These are phyloP conservation scores for Alauda arvensis DNA, from an alignment of 2,797 vertebrate species.

Conservation along the genomic window DNA sequence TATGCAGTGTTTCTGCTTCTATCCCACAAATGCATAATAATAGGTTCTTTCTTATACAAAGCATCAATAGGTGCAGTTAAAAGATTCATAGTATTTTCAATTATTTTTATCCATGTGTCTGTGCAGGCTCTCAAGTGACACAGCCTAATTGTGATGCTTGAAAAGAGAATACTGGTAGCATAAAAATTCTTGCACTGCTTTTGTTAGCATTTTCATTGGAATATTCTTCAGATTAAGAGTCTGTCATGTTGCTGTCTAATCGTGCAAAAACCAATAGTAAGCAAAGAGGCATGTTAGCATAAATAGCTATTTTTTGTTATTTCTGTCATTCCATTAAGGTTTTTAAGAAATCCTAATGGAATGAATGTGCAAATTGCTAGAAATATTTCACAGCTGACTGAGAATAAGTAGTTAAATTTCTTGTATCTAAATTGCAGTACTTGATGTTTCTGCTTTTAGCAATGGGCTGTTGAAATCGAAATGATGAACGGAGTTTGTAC, in stretches of 20 bases:
- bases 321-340: background rate
- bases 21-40: fast-evolving
- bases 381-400: background rate
- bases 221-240: background rate
- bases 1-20: background rate
- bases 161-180: background rate
- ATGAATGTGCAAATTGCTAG: background rate
- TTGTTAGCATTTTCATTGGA: background rate
- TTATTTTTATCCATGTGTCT: background rate
- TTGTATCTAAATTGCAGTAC: background rate
- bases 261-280: background rate
- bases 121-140: background rate
- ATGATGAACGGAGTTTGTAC: background rate
- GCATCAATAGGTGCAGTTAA: background rate
- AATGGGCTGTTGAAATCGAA: background rate
- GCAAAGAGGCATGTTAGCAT: background rate
- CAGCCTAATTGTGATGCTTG: background rate
- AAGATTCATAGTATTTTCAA: background rate
- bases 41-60: background rate
- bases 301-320: background rate
- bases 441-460: background rate
- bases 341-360: background rate
- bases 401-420: background rate
- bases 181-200: background rate
- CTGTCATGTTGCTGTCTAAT: background rate